Evolutionary conservation across 2,113 vertebrate species (phyloP), one percentile per base, ranked within the genome.

Genomic region (Aspidoscelis tigris): DNA sequence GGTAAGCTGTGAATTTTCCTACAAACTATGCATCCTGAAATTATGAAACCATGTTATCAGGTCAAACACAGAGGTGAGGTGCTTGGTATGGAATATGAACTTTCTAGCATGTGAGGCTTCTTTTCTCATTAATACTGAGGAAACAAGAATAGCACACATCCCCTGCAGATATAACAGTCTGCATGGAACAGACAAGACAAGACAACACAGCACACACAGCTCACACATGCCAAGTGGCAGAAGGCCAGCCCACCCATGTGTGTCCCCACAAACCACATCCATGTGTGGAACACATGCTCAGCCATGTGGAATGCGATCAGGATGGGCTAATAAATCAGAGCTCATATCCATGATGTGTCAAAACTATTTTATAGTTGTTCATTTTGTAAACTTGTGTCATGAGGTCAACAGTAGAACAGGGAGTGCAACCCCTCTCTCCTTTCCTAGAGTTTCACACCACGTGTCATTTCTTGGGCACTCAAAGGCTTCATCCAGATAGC

Each of bases 251-350:
- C 76, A 78, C 76, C 76, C 76, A 41, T 77, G 58, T 65, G 55
- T 78, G 58, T 65, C 76, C 14, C 64, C 39, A 24, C 55, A 64
- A 44, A 44, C 33, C 58, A 43, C 44, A 39, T 14, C 33, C 76
- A 78, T 78, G 39, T 78, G 76, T 58, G 65, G 39, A 64, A 43
- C 76, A 78, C 76, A 78, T 78, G 76, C 21, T 24, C 76, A 78
- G n/a, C 55, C 14, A 16, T 78, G 76, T 44, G 55, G 58, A 41
- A 39, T 61, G 64, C 24, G 76, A 65, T 43, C 21, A 7, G 39
- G 39, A 65, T 61, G 16, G n/a, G 33, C 55, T 58, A 53, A 77
- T 77, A 61, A 77, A 77, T 61, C 76, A 77, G 39, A 77, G 53
- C 21, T 77, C 76, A 41, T 16, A 61, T 58, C 61, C 53, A 22